These are phyloP conservation scores for Eolophus roseicapilla DNA, from an alignment of 2,113 vertebrate species.

Conservation along the genomic window DNA sequence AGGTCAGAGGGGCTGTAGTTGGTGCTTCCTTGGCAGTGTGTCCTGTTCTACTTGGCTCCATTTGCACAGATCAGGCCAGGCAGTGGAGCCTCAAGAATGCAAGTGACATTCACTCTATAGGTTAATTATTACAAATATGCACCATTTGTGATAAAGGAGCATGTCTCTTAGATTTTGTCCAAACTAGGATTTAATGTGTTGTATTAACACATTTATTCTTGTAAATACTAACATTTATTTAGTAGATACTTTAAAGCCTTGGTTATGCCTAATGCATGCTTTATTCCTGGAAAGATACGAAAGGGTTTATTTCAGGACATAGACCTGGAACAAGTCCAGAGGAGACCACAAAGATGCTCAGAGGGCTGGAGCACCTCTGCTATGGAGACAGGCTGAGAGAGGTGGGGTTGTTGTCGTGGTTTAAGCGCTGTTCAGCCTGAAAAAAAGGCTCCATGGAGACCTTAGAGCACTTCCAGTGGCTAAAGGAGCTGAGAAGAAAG, in stretches of 20 bases:
- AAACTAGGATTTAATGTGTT: not conserved
- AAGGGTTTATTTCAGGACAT: not conserved
- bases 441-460: not conserved
- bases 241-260: not conserved
- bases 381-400: not conserved
- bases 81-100: not conserved
- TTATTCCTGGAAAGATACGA: not conserved
- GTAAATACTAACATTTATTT: not conserved
- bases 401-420: not conserved
- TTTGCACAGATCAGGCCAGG: not conserved
- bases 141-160: not conserved
- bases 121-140: not conserved
- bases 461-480: not conserved
- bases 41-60: not conserved
- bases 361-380: not conserved
- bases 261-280: not conserved
- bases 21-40: slow-evolving; percentile 9
- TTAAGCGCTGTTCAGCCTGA: not conserved
- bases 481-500: not conserved
- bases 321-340: not conserved
- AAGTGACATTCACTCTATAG: not conserved
- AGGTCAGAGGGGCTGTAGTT: not conserved
- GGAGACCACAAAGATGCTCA: not conserved
- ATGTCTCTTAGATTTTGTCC: not conserved
- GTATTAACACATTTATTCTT: not conserved